Percentiles rank a stretch among this genome's conserved stretches.
Evolutionary conservation across 2,888 invertebrate genomes (phyloP).

Genomic region (Altica lythri): DNA sequence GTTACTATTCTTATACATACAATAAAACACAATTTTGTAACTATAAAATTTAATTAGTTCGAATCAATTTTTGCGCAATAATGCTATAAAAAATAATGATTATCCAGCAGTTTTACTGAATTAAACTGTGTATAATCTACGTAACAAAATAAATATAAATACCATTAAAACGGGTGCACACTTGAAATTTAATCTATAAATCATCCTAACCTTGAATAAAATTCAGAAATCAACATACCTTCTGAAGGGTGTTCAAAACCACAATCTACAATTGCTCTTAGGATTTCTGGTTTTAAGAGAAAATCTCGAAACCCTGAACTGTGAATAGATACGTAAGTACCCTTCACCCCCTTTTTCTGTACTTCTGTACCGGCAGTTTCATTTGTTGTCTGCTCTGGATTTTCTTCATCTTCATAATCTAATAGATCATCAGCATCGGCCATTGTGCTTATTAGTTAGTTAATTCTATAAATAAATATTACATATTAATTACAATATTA

Average conservation of each 20-base stretch:
- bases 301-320: slow-evolving; percentile 99
- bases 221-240: slow-evolving; percentile 63
- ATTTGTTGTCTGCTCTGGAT: slow-evolving; percentile 78
- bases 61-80: too few relatives aligned
- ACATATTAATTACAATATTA: too few relatives aligned
- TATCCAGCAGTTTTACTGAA: too few relatives aligned
- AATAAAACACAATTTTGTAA: too few relatives aligned
- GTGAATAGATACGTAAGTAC: slow-evolving; percentile 98
- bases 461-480: not conserved
- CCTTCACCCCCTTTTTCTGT: slow-evolving; percentile 92
- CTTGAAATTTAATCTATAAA: too few relatives aligned
- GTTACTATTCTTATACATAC: too few relatives aligned
- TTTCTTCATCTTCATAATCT: slow-evolving; percentile 99
- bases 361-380: slow-evolving; percentile 69
- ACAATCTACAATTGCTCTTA: slow-evolving; percentile 97
- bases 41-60: too few relatives aligned
- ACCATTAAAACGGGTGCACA: too few relatives aligned
- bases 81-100: too few relatives aligned
- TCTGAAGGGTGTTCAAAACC: slow-evolving; percentile 99
- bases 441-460: slow-evolving; percentile 53
- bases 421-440: slow-evolving; percentile 96
- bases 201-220: too few relatives aligned
- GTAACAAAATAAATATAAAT: too few relatives aligned
- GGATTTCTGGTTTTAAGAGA: slow-evolving; percentile 93
- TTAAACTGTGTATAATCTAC: too few relatives aligned